Base-by-base conservation (phyloP, 2,888 invertebrate genomes). In the Scaptomyza tumidula region DNA sequence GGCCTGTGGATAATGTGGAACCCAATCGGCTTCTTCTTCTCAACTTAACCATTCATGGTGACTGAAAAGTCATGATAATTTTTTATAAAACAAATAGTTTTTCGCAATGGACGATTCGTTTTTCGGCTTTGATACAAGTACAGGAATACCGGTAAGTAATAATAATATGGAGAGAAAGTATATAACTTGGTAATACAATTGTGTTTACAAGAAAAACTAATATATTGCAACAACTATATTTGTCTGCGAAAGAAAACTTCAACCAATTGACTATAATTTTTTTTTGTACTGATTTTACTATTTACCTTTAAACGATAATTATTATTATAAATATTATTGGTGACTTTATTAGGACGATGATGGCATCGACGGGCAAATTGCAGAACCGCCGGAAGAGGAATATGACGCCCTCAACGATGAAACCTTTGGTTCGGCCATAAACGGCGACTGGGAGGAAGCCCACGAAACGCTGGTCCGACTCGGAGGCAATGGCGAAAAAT, bases 361-460 rank as follows among this genome's bases (percentile, higher is more conserved):
- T 82, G 91, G 86, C 55, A 88, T 87, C 53, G 90, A 90, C 55
- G 89, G 90, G 41, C 94, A 94, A 61, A 95, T 95, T 78, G 95
- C 95, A 86, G 94, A 91, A 69, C 94, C 93, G 45, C 94, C 95
- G 4, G 96, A 96, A 86, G 97, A 97, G 73, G 97, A 97, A 89
- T 97, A 97, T 92, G 97, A 98, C 93, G 97, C 97, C 0, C 94
- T 97, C 74, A 98, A 98, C 86, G 96, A 98, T 92, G 98, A 98
- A 92, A 98, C 98, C 0, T 98, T 98, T 91, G 98, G 98, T 29
- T 95, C 95, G 55, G 95, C 95, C 75, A 95, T 95, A 89, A 93
- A 94, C 67, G 95, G 94, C 14, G 96, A 96, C 88, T 96, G 96
- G 96, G 96, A 96, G 88, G 93, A 94, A 79, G 94, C 94, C 75